Conservation (phyloP, 2,888 invertebrate genomes). For the Drosophila melanosoma region DNA sequence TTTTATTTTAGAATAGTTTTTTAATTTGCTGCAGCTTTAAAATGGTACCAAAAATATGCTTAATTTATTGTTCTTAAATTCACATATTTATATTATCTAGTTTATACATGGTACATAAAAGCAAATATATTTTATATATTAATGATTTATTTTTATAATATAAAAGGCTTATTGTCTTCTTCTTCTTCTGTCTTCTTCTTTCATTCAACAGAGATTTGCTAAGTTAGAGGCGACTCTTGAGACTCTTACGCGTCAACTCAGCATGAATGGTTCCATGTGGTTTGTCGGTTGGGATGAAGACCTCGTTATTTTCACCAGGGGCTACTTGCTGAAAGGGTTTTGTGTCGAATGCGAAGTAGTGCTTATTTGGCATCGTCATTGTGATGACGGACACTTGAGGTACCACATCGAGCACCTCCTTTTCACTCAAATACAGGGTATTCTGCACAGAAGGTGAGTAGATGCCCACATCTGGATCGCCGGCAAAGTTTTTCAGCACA, state of each 20-base stretch:
- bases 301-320: slow-evolving; percentile 88
- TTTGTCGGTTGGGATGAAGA: slow-evolving; percentile 91
- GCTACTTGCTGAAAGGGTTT: slow-evolving; percentile 89
- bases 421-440: slow-evolving; percentile 90
- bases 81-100: not conserved
- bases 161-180: not conserved
- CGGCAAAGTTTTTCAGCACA: slow-evolving; percentile 91
- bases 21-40: not conserved
- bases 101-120: not conserved
- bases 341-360: slow-evolving; percentile 91
- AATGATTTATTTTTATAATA: not conserved
- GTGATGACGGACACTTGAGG: slow-evolving; percentile 89
- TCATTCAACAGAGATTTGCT: not conserved
- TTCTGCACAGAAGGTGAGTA: slow-evolving; percentile 93
- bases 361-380: slow-evolving; percentile 93
- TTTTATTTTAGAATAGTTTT: not conserved
- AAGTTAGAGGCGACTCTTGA: slow-evolving; percentile 78
- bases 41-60: not conserved
- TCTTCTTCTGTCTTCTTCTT: not conserved
- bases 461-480: slow-evolving; percentile 89
- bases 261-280: slow-evolving; percentile 92
- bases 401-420: slow-evolving; percentile 88
- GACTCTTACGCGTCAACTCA: slow-evolving; percentile 87
- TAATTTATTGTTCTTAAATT: not conserved
- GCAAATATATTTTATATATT: not conserved